Evolutionary conservation across 53 echinoderm and acorn worm species (phyloP).

Genomic region (Paracentrotus lividus): DNA sequence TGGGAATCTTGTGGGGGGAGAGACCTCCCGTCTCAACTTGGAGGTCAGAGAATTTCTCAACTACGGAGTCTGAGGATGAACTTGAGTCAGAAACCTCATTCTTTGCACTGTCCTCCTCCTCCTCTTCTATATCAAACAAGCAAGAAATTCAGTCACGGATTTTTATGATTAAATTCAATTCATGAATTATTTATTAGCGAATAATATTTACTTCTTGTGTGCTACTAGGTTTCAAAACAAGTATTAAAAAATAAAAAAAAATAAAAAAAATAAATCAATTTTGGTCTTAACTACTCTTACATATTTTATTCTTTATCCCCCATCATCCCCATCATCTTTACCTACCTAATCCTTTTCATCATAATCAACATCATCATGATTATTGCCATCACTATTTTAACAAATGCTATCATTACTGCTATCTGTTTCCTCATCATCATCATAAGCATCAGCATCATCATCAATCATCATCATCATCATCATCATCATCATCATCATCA

Average conservation of each 20-base stretch:
- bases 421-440: background rate
- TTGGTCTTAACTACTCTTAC: too few relatives aligned
- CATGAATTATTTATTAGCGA: too few relatives aligned
- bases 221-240: too few relatives aligned
- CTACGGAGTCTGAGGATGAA: conserved; percentile 76
- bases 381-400: background rate
- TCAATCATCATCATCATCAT: too few relatives aligned
- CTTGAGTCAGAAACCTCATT: conserved; percentile 70
- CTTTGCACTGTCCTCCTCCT: conserved; percentile 65
- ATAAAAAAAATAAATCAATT: too few relatives aligned
- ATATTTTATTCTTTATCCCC: background rate
- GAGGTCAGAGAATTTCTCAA: conserved; percentile 86
- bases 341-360: background rate
- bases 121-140: background rate
- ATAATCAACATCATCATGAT: background rate
- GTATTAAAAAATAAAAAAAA: too few relatives aligned
- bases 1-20: conserved; percentile 86
- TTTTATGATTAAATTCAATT: too few relatives aligned
- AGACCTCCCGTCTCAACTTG: conserved; percentile 84
- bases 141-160: background rate
- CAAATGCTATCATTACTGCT: conserved; percentile 3
- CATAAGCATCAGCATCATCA: background rate
- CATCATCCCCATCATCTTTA: conserved; percentile 36
- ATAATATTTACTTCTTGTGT: too few relatives aligned
- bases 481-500: background rate